Evolutionary conservation across 2,113 vertebrate species (phyloP).

Genomic region (Cyprinodon variegatus): DNA sequence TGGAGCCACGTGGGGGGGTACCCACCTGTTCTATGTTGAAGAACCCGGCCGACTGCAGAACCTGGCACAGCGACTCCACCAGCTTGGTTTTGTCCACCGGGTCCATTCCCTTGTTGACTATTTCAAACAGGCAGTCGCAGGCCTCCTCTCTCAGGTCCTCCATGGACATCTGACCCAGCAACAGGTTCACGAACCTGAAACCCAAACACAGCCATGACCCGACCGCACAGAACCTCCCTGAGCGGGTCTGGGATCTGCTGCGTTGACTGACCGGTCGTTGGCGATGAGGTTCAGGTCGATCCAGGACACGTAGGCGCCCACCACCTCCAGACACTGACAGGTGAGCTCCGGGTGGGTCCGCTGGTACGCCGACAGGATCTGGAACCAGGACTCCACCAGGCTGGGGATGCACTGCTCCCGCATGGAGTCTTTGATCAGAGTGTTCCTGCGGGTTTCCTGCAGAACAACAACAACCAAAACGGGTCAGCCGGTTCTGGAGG

Average conservation of each 20-base stretch:
- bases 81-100: constrained; percentile 97
- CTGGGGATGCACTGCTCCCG: constrained; percentile 94
- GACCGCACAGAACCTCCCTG: neutral
- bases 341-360: constrained; percentile 93
- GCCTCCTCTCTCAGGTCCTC: constrained; percentile 97
- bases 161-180: constrained; percentile 98
- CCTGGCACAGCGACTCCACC: constrained; percentile 94
- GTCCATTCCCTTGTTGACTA: constrained; percentile 99
- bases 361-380: constrained; percentile 96
- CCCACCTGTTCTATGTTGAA: constrained; percentile 94
- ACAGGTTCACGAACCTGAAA: constrained; percentile 93
- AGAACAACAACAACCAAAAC: neutral
- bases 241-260: neutral
- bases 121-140: constrained; percentile 98
- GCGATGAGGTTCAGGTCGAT: constrained; percentile 98
- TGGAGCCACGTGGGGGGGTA: neutral
- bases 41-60: constrained; percentile 94
- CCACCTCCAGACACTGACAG: constrained; percentile 98
- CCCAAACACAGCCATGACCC: neutral
- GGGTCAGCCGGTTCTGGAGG: neutral
- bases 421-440: constrained; percentile 95
- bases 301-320: constrained; percentile 97
- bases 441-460: constrained; percentile 94
- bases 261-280: constrained; percentile 88
- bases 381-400: constrained; percentile 98